Percentiles rank a stretch among this genome's conserved stretches.
Conservation (phyloP, 2,113 vertebrate species). For the Platysteira castanea region DNA sequence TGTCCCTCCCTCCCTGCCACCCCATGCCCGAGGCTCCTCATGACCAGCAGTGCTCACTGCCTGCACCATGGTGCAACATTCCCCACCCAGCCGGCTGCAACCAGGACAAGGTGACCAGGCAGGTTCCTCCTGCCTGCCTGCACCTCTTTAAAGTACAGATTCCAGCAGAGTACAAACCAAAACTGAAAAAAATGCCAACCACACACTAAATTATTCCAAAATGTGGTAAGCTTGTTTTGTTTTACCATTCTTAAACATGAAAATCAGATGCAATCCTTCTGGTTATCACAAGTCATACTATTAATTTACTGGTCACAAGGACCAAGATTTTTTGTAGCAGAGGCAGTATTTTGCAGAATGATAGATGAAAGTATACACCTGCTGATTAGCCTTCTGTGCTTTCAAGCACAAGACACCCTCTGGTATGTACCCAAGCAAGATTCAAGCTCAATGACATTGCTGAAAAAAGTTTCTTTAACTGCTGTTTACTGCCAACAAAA, state of each 20-base stretch:
- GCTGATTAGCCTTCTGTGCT: neutral
- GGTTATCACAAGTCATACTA: neutral
- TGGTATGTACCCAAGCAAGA: neutral
- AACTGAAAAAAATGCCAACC: neutral
- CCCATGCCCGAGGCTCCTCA: neutral
- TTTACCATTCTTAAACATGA: neutral
- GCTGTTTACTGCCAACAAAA: neutral
- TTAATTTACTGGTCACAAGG: neutral
- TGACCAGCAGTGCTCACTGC: neutral
- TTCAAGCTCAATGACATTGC: neutral
- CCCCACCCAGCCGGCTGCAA: neutral
- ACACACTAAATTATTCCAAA: neutral
- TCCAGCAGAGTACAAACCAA: neutral
- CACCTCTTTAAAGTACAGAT: neutral
- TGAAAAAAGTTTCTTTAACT: slow-evolving; percentile 8
- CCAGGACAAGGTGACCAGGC: neutral
- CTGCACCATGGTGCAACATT: neutral
- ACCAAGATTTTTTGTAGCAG: neutral
- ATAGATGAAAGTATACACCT: neutral
- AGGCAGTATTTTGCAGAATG: neutral
- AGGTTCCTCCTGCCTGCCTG: slow-evolving; percentile 8
- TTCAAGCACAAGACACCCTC: neutral
- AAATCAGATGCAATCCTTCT: neutral
- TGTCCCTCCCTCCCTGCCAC: neutral
- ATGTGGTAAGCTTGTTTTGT: neutral